Evolutionary conservation across 2,797 vertebrate genomes (phyloP).

Genomic region (Halcyon badia): DNA sequence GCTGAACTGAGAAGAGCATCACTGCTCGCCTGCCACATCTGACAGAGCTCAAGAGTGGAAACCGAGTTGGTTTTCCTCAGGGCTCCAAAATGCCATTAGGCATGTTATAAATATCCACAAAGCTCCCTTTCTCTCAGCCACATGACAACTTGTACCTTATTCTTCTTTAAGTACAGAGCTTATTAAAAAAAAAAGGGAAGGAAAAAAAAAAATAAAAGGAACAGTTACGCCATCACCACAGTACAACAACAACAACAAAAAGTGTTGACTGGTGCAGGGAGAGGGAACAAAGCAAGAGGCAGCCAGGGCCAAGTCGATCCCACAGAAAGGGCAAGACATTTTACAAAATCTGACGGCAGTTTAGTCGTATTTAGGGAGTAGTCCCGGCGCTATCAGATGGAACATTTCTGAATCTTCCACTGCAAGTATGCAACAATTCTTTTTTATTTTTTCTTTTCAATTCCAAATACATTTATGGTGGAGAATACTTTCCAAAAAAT

Average conservation of each 20-base stretch:
- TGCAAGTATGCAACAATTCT: background rate
- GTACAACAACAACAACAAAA: background rate
- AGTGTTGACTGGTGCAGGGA: background rate
- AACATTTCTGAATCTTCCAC: background rate
- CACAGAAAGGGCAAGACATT: background rate
- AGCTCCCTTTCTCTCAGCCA: constrained; percentile 44
- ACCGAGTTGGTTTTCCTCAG: background rate
- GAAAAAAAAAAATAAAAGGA: background rate
- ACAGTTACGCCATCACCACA: background rate
- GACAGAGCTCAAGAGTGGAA: background rate
- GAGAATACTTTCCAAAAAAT: background rate
- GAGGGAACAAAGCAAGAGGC: background rate
- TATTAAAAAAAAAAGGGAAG: background rate
- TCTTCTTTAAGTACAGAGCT: background rate
- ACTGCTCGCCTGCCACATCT: background rate
- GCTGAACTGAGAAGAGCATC: background rate
- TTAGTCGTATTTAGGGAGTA: background rate
- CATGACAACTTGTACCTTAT: constrained; percentile 34
- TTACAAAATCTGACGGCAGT: background rate
- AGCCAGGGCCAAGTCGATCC: background rate
- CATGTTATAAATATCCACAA: constrained; percentile 48
- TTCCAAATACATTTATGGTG: background rate
- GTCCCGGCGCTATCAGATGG: background rate
- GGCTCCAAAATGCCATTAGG: constrained; percentile 39
- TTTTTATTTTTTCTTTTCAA: background rate